A percentile compares a stretch with the other conserved stretches of the same genome.
Conservation (phyloP, 2,888 invertebrate genomes). For the Leptinotarsa haldemani region DNA sequence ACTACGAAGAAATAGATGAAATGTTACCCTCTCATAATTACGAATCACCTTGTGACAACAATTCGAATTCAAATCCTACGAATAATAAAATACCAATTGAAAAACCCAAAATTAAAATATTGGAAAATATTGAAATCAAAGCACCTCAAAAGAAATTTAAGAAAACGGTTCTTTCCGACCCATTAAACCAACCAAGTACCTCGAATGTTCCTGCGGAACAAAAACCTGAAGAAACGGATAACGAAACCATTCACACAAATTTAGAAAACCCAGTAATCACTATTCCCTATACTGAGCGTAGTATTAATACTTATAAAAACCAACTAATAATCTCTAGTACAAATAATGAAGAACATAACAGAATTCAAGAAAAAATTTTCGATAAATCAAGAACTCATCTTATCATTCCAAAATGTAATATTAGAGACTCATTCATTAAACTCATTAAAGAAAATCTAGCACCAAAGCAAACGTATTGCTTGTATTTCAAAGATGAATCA, state of each 20-base stretch:
- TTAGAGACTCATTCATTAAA: neutral
- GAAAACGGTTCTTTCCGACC: neutral
- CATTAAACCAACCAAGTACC: neutral
- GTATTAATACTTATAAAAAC: constrained; percentile 17
- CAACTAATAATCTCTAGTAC: constrained; percentile 22
- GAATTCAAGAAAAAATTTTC: neutral
- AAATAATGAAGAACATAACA: neutral
- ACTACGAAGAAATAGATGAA: neutral
- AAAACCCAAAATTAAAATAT: neutral
- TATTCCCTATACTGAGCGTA: constrained; percentile 13
- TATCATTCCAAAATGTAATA: neutral
- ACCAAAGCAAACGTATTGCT: constrained; percentile 13
- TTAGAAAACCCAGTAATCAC: constrained; percentile 26
- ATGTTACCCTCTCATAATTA: neutral
- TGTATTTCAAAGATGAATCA: constrained; percentile 9
- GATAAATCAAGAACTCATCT: neutral
- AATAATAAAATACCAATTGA: neutral
- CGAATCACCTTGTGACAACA: neutral
- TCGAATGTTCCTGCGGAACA: neutral
- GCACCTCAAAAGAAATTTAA: neutral
- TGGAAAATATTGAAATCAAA: neutral
- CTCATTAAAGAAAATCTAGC: constrained; percentile 14
- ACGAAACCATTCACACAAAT: constrained; percentile 26
- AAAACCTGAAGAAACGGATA: constrained; percentile 6
- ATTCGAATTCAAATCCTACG: neutral